phyloP scores from a whole-genome alignment of 2,797 vertebrate genomes.

The Peromyscus eremicus region DNA sequence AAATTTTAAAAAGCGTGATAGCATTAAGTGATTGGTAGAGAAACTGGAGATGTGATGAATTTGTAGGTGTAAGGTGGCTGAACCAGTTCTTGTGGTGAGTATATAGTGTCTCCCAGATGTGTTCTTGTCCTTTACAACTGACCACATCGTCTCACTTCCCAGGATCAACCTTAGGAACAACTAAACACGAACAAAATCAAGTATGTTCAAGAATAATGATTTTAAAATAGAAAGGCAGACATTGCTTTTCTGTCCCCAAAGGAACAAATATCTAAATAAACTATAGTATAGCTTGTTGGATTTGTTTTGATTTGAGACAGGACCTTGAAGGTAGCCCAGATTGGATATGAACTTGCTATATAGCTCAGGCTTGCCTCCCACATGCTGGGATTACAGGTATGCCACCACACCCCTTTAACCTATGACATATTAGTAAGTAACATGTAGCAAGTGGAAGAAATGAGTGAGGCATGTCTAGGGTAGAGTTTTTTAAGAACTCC shows the following conservation, averaged over 20 bases:
- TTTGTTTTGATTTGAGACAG: not conserved
- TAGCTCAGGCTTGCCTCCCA: not conserved
- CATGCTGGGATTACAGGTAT: not conserved
- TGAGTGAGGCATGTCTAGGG: not conserved
- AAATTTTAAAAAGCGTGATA: not conserved
- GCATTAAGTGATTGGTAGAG: not conserved
- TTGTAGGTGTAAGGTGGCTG: not conserved
- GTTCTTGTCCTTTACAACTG: not conserved
- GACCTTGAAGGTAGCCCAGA: not conserved
- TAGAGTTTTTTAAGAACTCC: not conserved
- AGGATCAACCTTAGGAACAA: constrained; percentile 3
- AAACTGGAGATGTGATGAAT: not conserved
- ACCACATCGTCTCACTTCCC: not conserved
- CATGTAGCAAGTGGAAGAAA: not conserved
- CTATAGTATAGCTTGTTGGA: not conserved
- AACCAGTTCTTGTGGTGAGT: not conserved
- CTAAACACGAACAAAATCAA: not conserved
- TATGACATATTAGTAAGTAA: not conserved
- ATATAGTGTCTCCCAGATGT: not conserved
- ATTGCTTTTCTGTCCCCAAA: not conserved
- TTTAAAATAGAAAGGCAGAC: constrained; percentile 12
- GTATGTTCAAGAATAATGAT: not conserved
- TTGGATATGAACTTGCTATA: not conserved
- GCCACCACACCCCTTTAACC: not conserved
- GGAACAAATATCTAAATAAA: not conserved